Conservation (phyloP, 2,113 vertebrate genomes). For the Dromas ardeola region DNA sequence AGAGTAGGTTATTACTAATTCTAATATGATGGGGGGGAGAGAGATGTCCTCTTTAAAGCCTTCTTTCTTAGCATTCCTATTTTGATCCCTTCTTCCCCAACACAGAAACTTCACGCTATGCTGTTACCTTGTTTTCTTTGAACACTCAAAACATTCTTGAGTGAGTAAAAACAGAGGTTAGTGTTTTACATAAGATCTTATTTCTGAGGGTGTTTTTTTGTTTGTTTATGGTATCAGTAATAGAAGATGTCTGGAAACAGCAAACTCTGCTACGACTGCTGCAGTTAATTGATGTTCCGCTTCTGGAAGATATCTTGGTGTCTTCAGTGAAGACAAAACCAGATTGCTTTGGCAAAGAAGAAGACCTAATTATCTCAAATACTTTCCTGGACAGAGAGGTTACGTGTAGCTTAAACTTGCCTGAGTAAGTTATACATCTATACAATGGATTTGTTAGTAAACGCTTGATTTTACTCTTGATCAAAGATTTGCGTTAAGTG, state of each 20-base stretch:
- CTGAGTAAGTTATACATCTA: constrained; percentile 72
- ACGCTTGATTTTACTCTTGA: not conserved
- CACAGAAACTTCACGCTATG: not conserved
- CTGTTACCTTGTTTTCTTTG: not conserved
- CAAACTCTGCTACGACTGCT: constrained; percentile 83
- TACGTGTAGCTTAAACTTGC: constrained; percentile 73
- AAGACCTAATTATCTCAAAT: constrained; percentile 86
- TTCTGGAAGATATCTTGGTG: constrained; percentile 82
- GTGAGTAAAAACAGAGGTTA: not conserved
- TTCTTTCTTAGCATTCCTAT: not conserved
- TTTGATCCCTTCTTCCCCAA: not conserved
- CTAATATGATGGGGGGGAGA: not conserved
- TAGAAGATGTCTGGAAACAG: constrained; percentile 85
- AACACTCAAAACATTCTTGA: not conserved
- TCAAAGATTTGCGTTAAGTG: not conserved
- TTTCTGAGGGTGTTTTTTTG: not conserved
- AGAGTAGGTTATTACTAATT: not conserved
- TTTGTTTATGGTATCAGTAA: constrained; percentile 63
- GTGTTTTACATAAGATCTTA: not conserved
- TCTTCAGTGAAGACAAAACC: constrained; percentile 72
- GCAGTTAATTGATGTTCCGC: constrained; percentile 82
- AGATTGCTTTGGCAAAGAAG: constrained; percentile 59
- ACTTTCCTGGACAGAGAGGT: constrained; percentile 84
- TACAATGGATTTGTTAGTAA: not conserved
- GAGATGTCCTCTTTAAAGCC: not conserved